Percentiles rank a stretch among this genome's conserved stretches.
Evolutionary conservation across 2,797 vertebrate genomes (phyloP).

Genomic region (Cryptoblepharus egeriae): DNA sequence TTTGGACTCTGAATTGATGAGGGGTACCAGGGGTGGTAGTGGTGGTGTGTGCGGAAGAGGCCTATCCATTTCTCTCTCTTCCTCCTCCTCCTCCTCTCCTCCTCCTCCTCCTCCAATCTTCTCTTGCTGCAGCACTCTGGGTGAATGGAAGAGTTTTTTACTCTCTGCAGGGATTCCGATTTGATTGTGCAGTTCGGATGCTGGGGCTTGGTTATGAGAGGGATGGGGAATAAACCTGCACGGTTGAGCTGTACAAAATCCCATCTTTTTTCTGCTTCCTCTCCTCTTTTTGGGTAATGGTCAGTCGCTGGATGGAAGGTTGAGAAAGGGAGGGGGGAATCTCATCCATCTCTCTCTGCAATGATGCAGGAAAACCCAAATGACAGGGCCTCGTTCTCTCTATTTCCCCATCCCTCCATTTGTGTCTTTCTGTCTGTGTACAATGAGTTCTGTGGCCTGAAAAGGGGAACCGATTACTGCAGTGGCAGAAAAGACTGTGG

Average conservation of each 20-base stretch:
- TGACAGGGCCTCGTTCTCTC: slow-evolving; percentile 7
- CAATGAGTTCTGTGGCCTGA: slow-evolving; percentile 10
- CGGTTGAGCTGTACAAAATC: background rate
- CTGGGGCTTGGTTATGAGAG: slow-evolving; percentile 20
- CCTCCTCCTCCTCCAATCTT: background rate
- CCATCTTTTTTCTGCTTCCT: background rate
- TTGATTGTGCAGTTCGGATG: slow-evolving; percentile 23
- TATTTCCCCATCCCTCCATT: background rate
- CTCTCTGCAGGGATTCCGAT: slow-evolving; percentile 39
- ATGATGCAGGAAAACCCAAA: slow-evolving; percentile 41
- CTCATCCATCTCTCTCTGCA: slow-evolving; percentile 24
- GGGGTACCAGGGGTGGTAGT: background rate
- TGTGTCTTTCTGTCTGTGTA: background rate
- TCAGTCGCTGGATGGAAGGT: background rate
- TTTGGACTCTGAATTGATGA: background rate
- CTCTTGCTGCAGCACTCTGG: slow-evolving; percentile 37
- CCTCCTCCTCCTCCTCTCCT: background rate
- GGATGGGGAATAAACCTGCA: slow-evolving; percentile 3
- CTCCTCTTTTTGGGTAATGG: background rate
- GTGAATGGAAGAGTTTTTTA: slow-evolving; percentile 32
- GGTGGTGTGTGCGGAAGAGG: background rate
- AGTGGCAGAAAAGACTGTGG: background rate
- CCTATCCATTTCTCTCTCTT: slow-evolving; percentile 9
- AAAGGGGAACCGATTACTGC: slow-evolving; percentile 3
- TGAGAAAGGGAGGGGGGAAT: background rate